These are phyloP conservation scores for Lepidurus couesii DNA, from an alignment of 1,140 invertebrate genomes.

Conservation along the genomic window DNA sequence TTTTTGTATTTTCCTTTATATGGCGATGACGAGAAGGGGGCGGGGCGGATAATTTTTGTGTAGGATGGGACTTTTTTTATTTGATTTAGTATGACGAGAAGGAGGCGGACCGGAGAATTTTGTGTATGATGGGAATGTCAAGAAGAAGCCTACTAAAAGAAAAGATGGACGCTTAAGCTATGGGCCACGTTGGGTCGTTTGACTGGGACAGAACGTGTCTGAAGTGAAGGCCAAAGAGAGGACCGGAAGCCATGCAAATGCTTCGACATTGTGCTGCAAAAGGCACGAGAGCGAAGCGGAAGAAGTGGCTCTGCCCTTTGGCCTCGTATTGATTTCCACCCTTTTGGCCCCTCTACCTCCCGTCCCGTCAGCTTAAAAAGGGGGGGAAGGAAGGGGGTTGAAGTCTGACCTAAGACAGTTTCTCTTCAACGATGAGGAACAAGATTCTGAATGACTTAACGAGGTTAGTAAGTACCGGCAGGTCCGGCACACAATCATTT, in stretches of 20 bases:
- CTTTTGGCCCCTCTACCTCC: neutral
- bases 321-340: slow-evolving; percentile 19
- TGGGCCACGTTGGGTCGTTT: no score
- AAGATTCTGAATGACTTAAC: no score
- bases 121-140: neutral
- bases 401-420: no score
- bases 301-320: slow-evolving; percentile 9
- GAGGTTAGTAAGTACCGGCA: no score
- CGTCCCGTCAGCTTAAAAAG: no score
- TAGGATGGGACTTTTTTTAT: neutral
- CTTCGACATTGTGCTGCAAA: neutral
- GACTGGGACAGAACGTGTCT: no score
- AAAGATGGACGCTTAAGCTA: neutral
- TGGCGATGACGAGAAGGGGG: neutral
- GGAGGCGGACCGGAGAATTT: neutral
- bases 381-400: no score
- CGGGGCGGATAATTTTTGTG: neutral
- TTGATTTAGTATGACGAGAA: neutral
- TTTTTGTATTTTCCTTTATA: neutral
- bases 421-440: no score
- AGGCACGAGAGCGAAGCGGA: neutral
- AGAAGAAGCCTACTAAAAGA: neutral
- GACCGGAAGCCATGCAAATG: neutral
- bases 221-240: neutral
- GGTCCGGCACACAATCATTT: no score